Percentiles rank a stretch among this genome's conserved stretches.
Conservation (phyloP, 2,113 vertebrate genomes). For the Gorsachius goisagi region DNA sequence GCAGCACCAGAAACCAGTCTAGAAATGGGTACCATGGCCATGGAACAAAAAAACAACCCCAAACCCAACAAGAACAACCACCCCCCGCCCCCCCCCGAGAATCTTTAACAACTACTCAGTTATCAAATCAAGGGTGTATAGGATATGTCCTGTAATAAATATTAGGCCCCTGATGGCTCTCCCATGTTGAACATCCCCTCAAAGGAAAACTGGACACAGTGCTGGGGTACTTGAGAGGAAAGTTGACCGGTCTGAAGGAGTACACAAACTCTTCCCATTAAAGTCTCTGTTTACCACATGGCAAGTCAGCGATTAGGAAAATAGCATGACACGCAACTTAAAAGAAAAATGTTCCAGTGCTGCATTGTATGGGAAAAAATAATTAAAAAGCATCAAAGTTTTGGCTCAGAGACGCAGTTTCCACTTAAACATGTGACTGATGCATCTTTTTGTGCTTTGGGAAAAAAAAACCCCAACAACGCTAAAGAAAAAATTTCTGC, state of each 20-base stretch:
- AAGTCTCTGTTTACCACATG: constrained; percentile 22
- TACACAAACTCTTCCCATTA: constrained; percentile 1
- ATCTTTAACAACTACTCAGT: background rate
- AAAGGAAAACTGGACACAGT: background rate
- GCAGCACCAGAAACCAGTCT: background rate
- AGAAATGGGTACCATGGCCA: background rate
- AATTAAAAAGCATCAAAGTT: constrained; percentile 44
- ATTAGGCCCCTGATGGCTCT: background rate
- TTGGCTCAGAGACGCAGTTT: constrained; percentile 33
- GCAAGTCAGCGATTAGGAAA: constrained; percentile 41
- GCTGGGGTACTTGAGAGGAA: background rate
- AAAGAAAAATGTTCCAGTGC: constrained; percentile 49
- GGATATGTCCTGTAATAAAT: background rate
- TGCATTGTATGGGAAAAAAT: constrained; percentile 26
- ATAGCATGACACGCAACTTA: background rate
- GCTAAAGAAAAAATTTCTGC: constrained; percentile 1
- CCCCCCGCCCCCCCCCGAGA: background rate
- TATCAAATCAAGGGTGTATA: background rate
- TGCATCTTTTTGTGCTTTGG: constrained; percentile 37
- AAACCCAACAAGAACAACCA: background rate
- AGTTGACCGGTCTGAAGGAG: background rate
- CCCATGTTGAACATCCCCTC: fast-evolving
- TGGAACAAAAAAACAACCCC: background rate
- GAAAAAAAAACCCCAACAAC: too few species aligned
- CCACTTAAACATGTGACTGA: constrained; percentile 36